Conservation (phyloP, 2,113 vertebrate genomes). For the Nothobranchius kuhntae region DNA sequence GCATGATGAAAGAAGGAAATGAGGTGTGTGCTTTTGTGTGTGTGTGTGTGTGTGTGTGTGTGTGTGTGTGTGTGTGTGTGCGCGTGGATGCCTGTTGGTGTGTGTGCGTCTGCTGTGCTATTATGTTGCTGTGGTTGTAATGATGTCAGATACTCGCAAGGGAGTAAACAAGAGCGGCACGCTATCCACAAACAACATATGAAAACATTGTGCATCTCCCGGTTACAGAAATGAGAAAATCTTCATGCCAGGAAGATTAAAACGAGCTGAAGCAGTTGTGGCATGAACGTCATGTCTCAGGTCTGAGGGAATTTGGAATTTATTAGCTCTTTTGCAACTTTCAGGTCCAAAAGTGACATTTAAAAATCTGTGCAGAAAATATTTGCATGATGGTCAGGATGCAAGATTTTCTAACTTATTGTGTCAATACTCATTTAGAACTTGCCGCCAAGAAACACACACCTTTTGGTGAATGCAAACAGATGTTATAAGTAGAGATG, state of each 20-base stretch:
- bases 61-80: constrained; percentile 40
- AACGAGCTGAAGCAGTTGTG: neutral
- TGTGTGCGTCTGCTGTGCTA: constrained; percentile 59
- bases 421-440: too few relatives aligned
- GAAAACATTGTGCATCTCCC: constrained; percentile 53
- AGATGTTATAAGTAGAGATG: too few relatives aligned
- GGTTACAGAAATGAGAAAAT: constrained; percentile 17
- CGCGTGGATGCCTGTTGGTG: constrained; percentile 46
- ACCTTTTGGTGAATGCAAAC: too few relatives aligned
- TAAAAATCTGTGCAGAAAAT: too few relatives aligned
- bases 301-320: neutral
- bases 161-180: constrained; percentile 81
- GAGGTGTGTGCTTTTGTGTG: constrained; percentile 37
- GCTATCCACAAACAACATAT: constrained; percentile 60
- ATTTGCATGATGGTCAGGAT: too few relatives aligned
- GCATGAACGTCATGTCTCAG: neutral
- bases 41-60: constrained; percentile 21
- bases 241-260: neutral
- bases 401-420: too few relatives aligned
- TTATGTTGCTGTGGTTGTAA: constrained; percentile 78
- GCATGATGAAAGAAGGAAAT: constrained; percentile 65
- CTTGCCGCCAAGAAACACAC: too few relatives aligned
- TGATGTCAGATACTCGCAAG: constrained; percentile 74
- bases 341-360: neutral
- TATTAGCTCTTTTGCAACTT: neutral